phyloP scores from a whole-genome alignment of 2,888 invertebrate species.

The Caenorhabditis sinica region DNA sequence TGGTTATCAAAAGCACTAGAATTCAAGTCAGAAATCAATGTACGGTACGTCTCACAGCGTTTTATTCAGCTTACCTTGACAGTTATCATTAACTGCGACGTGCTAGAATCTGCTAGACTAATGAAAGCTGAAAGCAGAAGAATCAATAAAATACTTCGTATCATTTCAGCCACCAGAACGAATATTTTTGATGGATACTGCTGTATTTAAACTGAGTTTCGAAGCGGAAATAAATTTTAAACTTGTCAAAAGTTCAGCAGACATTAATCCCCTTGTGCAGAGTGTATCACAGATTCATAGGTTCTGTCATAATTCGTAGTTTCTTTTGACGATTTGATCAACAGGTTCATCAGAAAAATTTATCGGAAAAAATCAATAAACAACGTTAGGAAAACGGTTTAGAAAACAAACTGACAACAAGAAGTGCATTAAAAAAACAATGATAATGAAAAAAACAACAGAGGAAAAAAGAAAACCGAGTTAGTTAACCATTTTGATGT shows the following conservation, averaged over 20 bases:
- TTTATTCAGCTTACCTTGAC: neutral
- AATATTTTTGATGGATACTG: neutral
- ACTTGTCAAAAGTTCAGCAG: neutral
- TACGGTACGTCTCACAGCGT: no score
- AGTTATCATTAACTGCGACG: neutral
- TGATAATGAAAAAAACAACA: neutral
- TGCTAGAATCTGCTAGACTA: neutral
- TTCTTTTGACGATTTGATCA: no score
- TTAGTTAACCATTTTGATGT: constrained; percentile 28
- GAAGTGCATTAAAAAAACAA: neutral
- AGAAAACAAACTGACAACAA: constrained; percentile 5
- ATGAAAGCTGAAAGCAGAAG: neutral
- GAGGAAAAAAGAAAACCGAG: neutral
- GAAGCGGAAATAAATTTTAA: neutral
- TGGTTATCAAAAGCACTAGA: no score
- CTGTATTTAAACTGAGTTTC: neutral
- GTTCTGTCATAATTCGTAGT: no score
- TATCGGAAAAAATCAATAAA: neutral
- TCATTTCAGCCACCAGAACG: neutral
- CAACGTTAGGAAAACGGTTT: neutral
- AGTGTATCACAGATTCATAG: no score
- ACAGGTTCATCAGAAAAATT: neutral
- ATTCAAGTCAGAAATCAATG: no score
- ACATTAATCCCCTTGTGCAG: neutral
- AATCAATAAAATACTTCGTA: neutral